phyloP scores from a whole-genome alignment of 2,797 vertebrate species.

The Choloepus didactylus region DNA sequence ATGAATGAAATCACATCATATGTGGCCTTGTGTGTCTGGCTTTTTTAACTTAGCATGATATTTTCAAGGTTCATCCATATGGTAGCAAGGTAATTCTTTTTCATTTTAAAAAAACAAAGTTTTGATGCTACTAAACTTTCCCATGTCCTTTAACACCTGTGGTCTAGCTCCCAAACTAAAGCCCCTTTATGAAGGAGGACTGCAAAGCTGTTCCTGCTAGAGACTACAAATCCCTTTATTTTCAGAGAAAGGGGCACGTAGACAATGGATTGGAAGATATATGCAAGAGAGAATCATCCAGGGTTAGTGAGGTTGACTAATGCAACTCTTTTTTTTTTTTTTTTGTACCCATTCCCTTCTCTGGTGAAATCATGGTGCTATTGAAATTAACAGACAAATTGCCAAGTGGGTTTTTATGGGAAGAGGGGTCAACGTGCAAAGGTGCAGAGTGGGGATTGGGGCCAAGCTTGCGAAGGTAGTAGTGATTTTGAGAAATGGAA shows the following conservation, averaged over 20 bases:
- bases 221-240: neutral
- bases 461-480: neutral
- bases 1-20: neutral
- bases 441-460: neutral
- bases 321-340: neutral
- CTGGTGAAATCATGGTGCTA: neutral
- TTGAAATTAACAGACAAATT: neutral
- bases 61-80: slow-evolving; percentile 11
- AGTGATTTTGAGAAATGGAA: neutral
- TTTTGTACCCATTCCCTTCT: neutral
- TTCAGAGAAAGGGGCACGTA: neutral
- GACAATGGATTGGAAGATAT: neutral
- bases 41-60: neutral
- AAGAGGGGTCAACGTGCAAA: neutral
- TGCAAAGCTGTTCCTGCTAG: neutral
- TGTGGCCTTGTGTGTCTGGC: neutral
- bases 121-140: neutral
- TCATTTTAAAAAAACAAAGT: slow-evolving; percentile 8
- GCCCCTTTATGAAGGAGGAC: neutral
- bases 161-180: neutral
- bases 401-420: neutral
- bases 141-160: neutral
- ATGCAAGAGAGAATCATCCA: neutral
- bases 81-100: slow-evolving; percentile 41
- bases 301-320: neutral